phyloP scores from a whole-genome alignment of 2,888 invertebrate species.

The Sarcophaga rosellei region DNA sequence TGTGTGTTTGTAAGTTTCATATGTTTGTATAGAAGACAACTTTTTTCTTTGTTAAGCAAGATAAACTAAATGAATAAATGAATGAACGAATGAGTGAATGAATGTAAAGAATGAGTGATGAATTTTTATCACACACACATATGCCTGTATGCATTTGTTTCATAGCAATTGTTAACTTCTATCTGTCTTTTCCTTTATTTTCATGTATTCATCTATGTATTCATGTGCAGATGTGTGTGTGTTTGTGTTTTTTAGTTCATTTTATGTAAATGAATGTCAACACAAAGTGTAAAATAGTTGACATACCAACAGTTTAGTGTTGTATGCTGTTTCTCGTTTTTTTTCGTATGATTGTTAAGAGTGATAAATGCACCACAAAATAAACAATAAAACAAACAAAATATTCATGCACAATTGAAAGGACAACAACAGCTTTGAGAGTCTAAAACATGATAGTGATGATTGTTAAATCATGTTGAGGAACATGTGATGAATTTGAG shows the following conservation, averaged over 20 bases:
- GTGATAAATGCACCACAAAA: slow-evolving; percentile 79
- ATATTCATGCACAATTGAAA: slow-evolving; percentile 23
- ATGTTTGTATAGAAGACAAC: neutral
- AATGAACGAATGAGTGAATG: slow-evolving; percentile 72
- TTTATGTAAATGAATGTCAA: slow-evolving; percentile 63
- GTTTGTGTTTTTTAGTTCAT: neutral
- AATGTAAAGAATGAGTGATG: slow-evolving; percentile 72
- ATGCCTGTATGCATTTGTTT: neutral
- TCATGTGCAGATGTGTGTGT: neutral
- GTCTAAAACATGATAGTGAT: slow-evolving; percentile 76
- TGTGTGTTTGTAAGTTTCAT: too few relatives aligned
- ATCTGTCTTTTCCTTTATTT: slow-evolving; percentile 1
- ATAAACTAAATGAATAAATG: slow-evolving; percentile 57
- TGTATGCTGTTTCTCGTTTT: slow-evolving; percentile 1
- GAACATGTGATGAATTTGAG: slow-evolving; percentile 51
- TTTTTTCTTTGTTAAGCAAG: slow-evolving; percentile 12
- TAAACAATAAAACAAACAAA: slow-evolving; percentile 68
- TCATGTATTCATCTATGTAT: slow-evolving; percentile 1
- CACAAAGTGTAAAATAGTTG: slow-evolving; percentile 66
- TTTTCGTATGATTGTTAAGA: slow-evolving; percentile 50
- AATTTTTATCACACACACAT: slow-evolving; percentile 3
- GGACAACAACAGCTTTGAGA: slow-evolving; percentile 38
- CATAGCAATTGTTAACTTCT: neutral
- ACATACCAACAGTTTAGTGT: slow-evolving; percentile 52
- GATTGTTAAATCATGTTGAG: slow-evolving; percentile 59